Conservation (phyloP, 2,113 vertebrate genomes). For the Orcinus orca region DNA sequence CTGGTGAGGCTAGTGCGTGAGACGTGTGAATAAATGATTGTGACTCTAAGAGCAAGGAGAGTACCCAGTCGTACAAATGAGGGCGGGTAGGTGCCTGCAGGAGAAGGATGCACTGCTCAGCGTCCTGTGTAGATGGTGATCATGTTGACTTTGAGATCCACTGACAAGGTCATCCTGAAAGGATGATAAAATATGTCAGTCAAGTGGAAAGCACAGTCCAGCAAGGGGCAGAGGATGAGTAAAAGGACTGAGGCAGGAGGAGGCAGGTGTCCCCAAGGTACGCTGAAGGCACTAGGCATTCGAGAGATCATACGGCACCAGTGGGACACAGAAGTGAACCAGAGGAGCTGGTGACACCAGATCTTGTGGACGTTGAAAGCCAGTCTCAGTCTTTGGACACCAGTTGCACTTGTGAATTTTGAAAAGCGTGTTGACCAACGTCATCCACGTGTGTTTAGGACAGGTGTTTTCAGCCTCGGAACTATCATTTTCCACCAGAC, state of each 20-base stretch:
- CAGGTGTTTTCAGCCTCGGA: rapidly evolving
- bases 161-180: neutral
- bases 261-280: neutral
- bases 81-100: rapidly evolving
- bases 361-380: neutral
- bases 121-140: neutral
- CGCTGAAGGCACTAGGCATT: neutral
- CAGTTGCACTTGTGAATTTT: neutral
- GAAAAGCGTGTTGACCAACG: neutral
- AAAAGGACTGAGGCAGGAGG: neutral
- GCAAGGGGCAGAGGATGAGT: neutral
- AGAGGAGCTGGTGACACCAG: neutral
- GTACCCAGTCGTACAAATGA: rapidly evolving
- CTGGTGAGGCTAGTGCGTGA: neutral
- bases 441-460: neutral
- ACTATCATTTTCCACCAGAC: neutral
- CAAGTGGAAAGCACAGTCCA: too few species aligned
- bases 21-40: neutral
- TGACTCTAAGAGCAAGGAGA: neutral
- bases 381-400: neutral
- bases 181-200: neutral
- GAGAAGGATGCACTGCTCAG: neutral
- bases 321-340: neutral
- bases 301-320: rapidly evolving
- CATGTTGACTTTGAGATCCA: rapidly evolving